Conservation (phyloP, 2,797 vertebrate genomes). For the Acanthurus tractus region DNA sequence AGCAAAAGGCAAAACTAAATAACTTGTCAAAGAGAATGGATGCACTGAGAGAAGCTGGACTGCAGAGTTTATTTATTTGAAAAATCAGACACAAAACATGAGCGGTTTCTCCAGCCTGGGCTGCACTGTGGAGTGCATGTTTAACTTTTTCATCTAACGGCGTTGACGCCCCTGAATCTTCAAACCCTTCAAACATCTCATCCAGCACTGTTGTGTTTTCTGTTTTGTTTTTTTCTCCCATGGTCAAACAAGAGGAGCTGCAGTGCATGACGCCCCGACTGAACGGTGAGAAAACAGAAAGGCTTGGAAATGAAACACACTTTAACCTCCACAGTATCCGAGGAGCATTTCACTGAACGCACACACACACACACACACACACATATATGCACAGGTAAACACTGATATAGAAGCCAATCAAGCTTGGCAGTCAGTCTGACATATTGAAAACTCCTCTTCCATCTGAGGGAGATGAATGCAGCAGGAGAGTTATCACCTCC, state of each 20-base stretch:
- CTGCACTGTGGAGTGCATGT: background rate
- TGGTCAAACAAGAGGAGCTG: constrained; percentile 10
- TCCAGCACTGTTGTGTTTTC: background rate
- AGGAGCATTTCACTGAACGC: constrained; percentile 1
- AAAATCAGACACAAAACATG: background rate
- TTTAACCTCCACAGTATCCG: constrained; percentile 27
- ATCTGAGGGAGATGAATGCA: constrained; percentile 21
- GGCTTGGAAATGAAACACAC: constrained; percentile 18
- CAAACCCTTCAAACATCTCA: background rate
- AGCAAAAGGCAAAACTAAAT: background rate
- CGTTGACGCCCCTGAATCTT: background rate
- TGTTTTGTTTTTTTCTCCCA: background rate
- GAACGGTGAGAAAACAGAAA: constrained; percentile 31
- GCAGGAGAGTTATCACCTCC: constrained; percentile 19
- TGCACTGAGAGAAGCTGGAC: background rate
- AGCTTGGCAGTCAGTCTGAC: constrained; percentile 18
- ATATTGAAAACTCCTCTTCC: constrained; percentile 27
- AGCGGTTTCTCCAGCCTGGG: background rate
- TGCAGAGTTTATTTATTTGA: background rate
- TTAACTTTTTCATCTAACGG: background rate
- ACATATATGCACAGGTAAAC: background rate
- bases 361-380: background rate
- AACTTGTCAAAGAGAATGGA: background rate
- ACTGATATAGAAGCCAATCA: constrained; percentile 5
- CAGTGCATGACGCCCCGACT: constrained; percentile 23